Base-by-base conservation (phyloP, 2,888 invertebrate species). In the Hirtodrosophila histrioides region DNA sequence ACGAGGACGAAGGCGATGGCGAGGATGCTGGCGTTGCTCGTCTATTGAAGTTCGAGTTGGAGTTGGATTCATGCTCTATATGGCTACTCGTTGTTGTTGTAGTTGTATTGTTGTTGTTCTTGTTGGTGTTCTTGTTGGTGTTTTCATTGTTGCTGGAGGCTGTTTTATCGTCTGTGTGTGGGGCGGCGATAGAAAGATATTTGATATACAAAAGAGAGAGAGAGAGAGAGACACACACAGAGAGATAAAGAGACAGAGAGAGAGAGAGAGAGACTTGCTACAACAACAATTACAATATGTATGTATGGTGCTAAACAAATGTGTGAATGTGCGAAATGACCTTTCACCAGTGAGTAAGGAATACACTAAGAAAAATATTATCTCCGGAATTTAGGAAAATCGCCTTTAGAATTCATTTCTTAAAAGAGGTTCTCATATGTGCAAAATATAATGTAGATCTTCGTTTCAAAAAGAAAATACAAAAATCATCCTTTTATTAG, bases 131-230 rank as follows among this genome's bases (percentile, higher is more conserved):
- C 40, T 45, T 62, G 54, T 33, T 39, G 45, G 49, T 71, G 43
- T 44, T 33, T 7, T 36, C 51, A 44, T 57, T 57, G 54, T 51
- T 44, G 51, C 36, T 39, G 49, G 50, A 51, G 45, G 60, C 41
- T 40, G 67, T 53, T 64, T 68, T 68, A 50, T 69, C 63, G 69
- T 77, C 81, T 81, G 81, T 81, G 73, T 84, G 73, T 41, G 60
- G 68, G 68, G 65, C 66, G 57, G 53, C 69, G 69, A 65, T 69
- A 70, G 68, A 75, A 68, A 69, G 65, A 74, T 63, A 69, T 69
- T 76, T 51, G 66, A 72, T 76, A 73, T 72, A 73, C 71, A 75
- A 61, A 61, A 61, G 41, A 66, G 68, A 50, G 46, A 65, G 54
- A 73, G 24, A 65, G 29, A 62, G 33, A 49, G 11, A 63, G 29